phyloP scores from a whole-genome alignment of 2,888 invertebrate genomes.

The Liodrosophila aerea region DNA sequence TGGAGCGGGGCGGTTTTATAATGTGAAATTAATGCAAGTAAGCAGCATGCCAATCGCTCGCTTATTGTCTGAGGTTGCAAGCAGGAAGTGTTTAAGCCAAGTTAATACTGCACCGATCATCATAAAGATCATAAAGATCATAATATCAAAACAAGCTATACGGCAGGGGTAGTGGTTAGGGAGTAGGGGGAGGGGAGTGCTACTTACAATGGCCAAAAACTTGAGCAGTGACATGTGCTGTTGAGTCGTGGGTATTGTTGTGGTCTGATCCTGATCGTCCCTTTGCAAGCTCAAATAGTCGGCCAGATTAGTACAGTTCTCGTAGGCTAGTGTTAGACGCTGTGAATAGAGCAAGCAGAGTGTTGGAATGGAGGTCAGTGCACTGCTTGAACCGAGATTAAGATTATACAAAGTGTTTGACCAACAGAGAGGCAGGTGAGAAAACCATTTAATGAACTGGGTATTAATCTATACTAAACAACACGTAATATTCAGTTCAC shows the following conservation, averaged over 20 bases:
- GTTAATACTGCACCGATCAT: conserved; percentile 35
- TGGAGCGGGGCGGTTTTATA: too few relatives aligned
- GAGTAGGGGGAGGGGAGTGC: conserved; percentile 7
- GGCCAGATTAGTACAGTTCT: conserved; percentile 78
- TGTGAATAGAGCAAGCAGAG: conserved; percentile 64
- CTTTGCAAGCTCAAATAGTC: conserved; percentile 72
- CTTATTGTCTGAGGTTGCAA: conserved; percentile 62
- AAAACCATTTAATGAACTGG: too few relatives aligned
- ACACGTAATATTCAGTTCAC: too few relatives aligned
- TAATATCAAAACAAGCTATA: conserved; percentile 5
- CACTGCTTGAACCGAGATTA: conserved; percentile 22
- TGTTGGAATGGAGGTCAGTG: conserved; percentile 33
- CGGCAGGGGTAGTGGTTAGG: neutral
- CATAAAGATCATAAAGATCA: conserved; percentile 18
- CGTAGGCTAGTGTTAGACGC: conserved; percentile 54
- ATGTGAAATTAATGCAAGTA: conserved; percentile 67
- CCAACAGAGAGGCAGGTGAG: neutral
- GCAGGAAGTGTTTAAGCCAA: conserved; percentile 51
- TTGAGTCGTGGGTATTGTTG: conserved; percentile 45
- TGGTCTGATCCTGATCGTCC: conserved; percentile 42
- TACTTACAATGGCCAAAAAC: conserved; percentile 91
- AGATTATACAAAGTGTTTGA: conserved; percentile 2
- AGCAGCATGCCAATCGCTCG: conserved; percentile 51
- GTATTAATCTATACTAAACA: too few relatives aligned
- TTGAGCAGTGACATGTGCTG: conserved; percentile 84